Evolutionary conservation across 2,888 invertebrate genomes (phyloP), one percentile per base, ranked within the genome.

Genomic region (Archips crataeganus): DNA sequence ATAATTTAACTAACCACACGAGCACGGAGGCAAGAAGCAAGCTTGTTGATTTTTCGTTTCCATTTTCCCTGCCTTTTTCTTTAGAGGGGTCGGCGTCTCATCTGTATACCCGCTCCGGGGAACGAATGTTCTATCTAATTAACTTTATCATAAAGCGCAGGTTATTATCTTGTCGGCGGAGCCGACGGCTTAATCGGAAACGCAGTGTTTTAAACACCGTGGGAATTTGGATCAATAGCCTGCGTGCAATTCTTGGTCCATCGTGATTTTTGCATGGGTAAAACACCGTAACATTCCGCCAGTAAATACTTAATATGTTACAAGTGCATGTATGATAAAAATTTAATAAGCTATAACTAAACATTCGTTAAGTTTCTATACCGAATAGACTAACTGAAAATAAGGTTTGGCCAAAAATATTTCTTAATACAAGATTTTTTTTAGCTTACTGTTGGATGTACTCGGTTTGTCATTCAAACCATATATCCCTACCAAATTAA

Each of bases 71-170:
- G 79, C 80, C 76, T 85, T 84, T 87, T 84, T 84, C 82, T 84
- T 82, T 77, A 81, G 81, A 78, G 80, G 76, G 77, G 74, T 69
- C 76, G 80, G 77, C 85, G 82, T 85, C 90, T 90, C 88, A 90
- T 90, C 89, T 88, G 88, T 89, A 84, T 87, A 85, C 85, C 80
- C 81, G 90, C 92, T 91, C 91, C 82, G 77, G 93, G 91, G 93
- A 93, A 89, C 87, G 86, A 92, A 92, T 92, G 92, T 90, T 90
- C 86, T 87, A 90, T 89, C 91, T 92, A 93, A 93, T 93, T 93
- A 93, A 92, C 89, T 92, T 92, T 90, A 93, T 92, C 90, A 92
- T 93, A 93, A 92, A 91, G 86, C 86, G 84, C 85, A 82, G 87
- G 88, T 87, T 91, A 92, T 90, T 92, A 89, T 90, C 86, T 89